Evolutionary conservation across 2,888 invertebrate species (phyloP).

Genomic region (Agrilus cyanescens): DNA sequence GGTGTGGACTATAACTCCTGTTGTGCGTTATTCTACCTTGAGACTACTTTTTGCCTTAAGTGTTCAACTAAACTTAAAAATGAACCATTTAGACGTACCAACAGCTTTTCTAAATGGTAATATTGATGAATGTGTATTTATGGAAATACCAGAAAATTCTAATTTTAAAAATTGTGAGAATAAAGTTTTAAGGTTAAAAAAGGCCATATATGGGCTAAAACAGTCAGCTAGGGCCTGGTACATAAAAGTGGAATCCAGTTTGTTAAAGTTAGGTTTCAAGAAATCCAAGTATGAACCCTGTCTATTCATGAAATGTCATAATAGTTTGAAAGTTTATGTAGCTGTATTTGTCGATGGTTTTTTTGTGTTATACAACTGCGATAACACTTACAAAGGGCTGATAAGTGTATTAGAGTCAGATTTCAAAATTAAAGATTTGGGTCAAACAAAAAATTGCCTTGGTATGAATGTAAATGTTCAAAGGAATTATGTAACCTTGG

Average conservation of each 20-base stretch:
- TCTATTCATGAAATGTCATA: conserved; percentile 7
- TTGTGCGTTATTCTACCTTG: conserved; percentile 15
- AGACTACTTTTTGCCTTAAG: conserved; percentile 16
- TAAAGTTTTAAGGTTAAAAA: too few species aligned
- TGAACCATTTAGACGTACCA: conserved; percentile 16
- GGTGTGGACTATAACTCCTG: conserved; percentile 18
- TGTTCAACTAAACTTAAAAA: conserved; percentile 10
- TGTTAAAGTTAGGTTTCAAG: conserved; percentile 10
- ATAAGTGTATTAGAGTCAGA: too few species aligned
- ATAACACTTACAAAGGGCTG: too few species aligned
- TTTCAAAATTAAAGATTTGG: conserved; percentile 20
- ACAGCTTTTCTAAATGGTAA: conserved; percentile 21
- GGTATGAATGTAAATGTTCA: conserved; percentile 14
- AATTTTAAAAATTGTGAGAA: too few species aligned
- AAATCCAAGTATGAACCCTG: conserved; percentile 12
- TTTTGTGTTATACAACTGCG: too few species aligned
- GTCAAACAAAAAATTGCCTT: conserved; percentile 13
- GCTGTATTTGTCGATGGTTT: conserved; percentile 13
- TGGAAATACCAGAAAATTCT: too few species aligned
- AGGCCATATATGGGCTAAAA: conserved; percentile 10
- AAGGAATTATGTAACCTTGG: conserved; percentile 11
- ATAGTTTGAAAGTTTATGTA: conserved; percentile 6
- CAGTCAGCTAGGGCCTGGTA: conserved; percentile 11
- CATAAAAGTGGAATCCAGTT: conserved; percentile 7
- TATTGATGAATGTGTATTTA: too few species aligned